A percentile compares a stretch with the other conserved stretches of the same genome.
Conservation (phyloP, 2,113 vertebrate species). For the Thalassarche chlororhynchos region DNA sequence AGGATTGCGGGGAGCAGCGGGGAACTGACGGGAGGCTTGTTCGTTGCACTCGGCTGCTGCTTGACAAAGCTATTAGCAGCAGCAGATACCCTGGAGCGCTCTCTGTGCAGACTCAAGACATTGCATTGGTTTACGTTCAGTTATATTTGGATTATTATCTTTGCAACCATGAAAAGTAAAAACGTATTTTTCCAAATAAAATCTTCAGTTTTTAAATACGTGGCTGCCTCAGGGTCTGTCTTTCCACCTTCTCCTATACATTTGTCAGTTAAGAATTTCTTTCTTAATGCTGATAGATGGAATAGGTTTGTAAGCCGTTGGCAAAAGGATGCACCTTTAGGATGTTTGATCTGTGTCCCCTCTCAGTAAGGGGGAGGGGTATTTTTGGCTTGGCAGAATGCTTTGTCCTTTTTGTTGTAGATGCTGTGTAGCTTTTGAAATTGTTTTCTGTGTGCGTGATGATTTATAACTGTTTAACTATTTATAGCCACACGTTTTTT, state of each 20-base stretch:
- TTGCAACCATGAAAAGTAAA: background rate
- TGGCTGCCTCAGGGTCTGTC: background rate
- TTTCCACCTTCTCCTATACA: background rate
- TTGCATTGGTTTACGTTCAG: background rate
- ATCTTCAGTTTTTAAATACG: background rate
- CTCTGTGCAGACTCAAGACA: background rate
- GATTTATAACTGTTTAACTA: background rate
- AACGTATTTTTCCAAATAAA: background rate
- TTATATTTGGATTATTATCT: background rate
- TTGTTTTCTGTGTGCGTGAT: background rate
- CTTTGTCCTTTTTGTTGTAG: background rate
- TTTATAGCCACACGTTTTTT: background rate
- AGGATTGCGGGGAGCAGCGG: background rate
- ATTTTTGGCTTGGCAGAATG: background rate
- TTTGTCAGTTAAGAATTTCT: background rate
- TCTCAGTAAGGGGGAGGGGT: background rate
- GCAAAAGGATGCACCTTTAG: background rate
- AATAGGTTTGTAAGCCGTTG: background rate
- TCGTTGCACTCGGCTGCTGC: background rate
- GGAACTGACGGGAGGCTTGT: background rate
- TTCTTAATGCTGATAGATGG: background rate
- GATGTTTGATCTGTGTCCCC: fast-evolving
- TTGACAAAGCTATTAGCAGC: background rate
- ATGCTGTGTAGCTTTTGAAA: background rate
- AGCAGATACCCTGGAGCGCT: background rate